Percentiles rank a stretch among this genome's conserved stretches.
Conservation (phyloP, 2,797 vertebrate genomes). For the Falco biarmicus region DNA sequence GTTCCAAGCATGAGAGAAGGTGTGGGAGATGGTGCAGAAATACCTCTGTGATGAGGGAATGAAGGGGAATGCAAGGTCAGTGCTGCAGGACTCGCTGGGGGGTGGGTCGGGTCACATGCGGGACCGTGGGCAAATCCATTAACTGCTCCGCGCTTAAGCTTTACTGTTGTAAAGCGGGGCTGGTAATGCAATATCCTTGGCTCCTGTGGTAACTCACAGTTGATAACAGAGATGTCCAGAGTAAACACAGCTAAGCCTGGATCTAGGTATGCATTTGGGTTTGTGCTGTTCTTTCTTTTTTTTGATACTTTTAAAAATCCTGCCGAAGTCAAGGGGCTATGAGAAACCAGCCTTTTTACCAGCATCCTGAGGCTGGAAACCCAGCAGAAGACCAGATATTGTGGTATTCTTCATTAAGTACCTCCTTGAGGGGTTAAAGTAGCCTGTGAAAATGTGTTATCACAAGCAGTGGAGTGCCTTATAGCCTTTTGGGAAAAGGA, state of each 20-base stretch:
- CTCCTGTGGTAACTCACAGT: constrained; percentile 59
- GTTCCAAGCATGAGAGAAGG: constrained; percentile 66
- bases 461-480: background rate
- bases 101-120: constrained; percentile 12
- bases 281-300: constrained; percentile 9
- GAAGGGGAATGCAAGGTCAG: constrained; percentile 66
- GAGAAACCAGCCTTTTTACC: constrained; percentile 24
- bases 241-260: constrained; percentile 63
- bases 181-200: constrained; percentile 56
- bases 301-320: constrained; percentile 16
- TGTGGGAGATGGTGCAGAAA: constrained; percentile 72
- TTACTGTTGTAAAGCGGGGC: constrained; percentile 8
- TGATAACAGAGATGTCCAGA: constrained; percentile 59
- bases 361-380: constrained; percentile 2
- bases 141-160: constrained; percentile 60
- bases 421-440: constrained; percentile 44
- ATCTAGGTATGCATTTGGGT: constrained; percentile 23
- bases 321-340: constrained; percentile 13
- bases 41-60: constrained; percentile 68
- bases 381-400: constrained; percentile 38
- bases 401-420: constrained; percentile 47
- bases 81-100: constrained; percentile 2
- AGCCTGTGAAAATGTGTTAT: constrained; percentile 35
- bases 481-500: constrained; percentile 14
- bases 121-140: constrained; percentile 61